A percentile compares a stretch with the other conserved stretches of the same genome.
These are phyloP conservation scores for Hycleus phaleratus DNA, from an alignment of 1,140 invertebrate genomes.

Conservation along the genomic window DNA sequence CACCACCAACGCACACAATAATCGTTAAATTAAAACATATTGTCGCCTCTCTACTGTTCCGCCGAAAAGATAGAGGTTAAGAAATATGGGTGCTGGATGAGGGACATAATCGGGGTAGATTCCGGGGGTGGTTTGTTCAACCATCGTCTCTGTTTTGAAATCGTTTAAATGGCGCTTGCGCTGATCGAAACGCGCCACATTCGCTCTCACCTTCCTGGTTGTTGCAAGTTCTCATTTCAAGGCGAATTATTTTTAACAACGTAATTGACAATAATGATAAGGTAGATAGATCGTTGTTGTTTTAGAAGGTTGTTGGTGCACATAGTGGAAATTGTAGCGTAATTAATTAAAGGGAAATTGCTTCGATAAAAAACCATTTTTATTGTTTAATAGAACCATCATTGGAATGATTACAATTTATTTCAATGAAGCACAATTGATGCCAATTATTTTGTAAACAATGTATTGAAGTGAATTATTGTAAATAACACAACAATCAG, in stretches of 20 bases:
- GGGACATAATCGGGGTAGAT: background rate
- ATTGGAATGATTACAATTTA: background rate
- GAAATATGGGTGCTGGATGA: slow-evolving; percentile 1
- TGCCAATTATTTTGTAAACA: slow-evolving; percentile 54
- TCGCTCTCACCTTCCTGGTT: background rate
- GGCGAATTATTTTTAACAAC: background rate
- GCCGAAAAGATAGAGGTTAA: too few species aligned
- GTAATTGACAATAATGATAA: background rate
- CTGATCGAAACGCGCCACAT: background rate
- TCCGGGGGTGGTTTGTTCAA: too few species aligned
- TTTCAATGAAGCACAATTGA: slow-evolving; percentile 14
- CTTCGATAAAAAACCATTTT: background rate
- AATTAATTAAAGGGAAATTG: too few species aligned
- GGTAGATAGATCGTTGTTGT: background rate
- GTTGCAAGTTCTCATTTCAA: background rate
- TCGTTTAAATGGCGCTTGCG: slow-evolving; percentile 13
- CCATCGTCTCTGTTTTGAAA: background rate
- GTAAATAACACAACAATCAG: slow-evolving; percentile 53
- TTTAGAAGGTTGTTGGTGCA: too few species aligned
- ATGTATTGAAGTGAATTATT: slow-evolving; percentile 68
- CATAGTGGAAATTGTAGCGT: too few species aligned
- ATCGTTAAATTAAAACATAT: too few species aligned
- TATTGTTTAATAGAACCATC: too few species aligned
- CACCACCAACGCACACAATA: too few species aligned
- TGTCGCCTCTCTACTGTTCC: too few species aligned